Percentiles rank a stretch among this genome's conserved stretches.
These are phyloP conservation scores for Phocides pigmalion DNA, from an alignment of 1,140 invertebrate genomes.

Conservation along the genomic window DNA sequence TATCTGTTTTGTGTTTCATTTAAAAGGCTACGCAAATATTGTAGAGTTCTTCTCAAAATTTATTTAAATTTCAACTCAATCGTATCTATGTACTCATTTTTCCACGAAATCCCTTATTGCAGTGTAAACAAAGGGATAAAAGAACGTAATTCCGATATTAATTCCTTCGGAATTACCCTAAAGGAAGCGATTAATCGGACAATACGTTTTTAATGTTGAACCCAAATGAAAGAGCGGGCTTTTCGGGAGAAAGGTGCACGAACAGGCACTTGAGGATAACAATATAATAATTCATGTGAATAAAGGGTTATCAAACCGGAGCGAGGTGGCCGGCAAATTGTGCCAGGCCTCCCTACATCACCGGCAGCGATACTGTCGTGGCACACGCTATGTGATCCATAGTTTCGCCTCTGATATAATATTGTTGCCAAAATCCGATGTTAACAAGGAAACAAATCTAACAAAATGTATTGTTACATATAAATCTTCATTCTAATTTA, in stretches of 20 bases:
- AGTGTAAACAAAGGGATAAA: slow-evolving; percentile 4
- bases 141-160: background rate
- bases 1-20: slow-evolving; percentile 2
- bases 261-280: slow-evolving; percentile 30
- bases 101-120: slow-evolving; percentile 1
- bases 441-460: background rate
- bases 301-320: slow-evolving; percentile 27
- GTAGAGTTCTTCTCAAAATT: background rate
- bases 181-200: slow-evolving; percentile 32
- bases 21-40: too few species aligned
- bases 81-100: background rate
- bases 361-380: slow-evolving; percentile 20
- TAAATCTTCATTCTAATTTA: too few species aligned
- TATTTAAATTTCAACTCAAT: background rate
- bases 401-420: slow-evolving; percentile 22
- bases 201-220: slow-evolving; percentile 27
- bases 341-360: slow-evolving; percentile 31
- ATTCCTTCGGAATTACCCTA: slow-evolving; percentile 23
- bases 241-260: slow-evolving; percentile 31
- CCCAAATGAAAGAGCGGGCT: slow-evolving; percentile 22
- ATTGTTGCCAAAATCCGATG: slow-evolving; percentile 22
- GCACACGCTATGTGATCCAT: slow-evolving; percentile 28
- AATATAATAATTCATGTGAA: slow-evolving; percentile 34
- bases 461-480: too few species aligned
- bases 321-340: slow-evolving; percentile 29